These are phyloP conservation scores for Bactericera cockerelli DNA, from an alignment of 1,140 invertebrate species.

Conservation along the genomic window DNA sequence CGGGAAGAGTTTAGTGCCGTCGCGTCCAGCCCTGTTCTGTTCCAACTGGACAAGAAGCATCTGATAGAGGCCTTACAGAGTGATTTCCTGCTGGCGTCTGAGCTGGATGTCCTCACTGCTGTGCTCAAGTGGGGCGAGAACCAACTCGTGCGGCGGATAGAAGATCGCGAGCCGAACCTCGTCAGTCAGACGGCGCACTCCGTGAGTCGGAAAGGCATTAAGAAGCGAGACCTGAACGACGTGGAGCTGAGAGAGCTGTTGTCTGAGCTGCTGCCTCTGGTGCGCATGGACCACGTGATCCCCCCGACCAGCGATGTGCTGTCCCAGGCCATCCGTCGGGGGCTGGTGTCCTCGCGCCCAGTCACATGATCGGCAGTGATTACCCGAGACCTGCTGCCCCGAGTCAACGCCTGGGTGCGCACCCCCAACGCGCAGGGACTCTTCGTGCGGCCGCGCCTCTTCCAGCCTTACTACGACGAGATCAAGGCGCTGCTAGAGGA, in stretches of 20 bases:
- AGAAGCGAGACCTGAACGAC: slow-evolving; percentile 70
- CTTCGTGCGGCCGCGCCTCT: slow-evolving; percentile 71
- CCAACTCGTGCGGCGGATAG: slow-evolving; percentile 61
- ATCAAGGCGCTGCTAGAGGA: slow-evolving; percentile 74
- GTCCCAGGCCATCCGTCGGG: slow-evolving; percentile 60
- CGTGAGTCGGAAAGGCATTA: slow-evolving; percentile 68
- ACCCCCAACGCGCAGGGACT: slow-evolving; percentile 55
- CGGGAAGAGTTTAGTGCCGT: slow-evolving; percentile 70
- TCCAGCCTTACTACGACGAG: slow-evolving; percentile 88
- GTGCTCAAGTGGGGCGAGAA: slow-evolving; percentile 85
- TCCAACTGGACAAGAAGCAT: slow-evolving; percentile 64
- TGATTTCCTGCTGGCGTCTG: slow-evolving; percentile 81
- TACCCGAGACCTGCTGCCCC: slow-evolving; percentile 35
- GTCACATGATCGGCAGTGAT: slow-evolving; percentile 67
- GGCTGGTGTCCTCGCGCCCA: slow-evolving; percentile 67
- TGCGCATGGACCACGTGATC: slow-evolving; percentile 77
- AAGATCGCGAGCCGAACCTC: slow-evolving; percentile 80
- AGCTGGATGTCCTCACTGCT: slow-evolving; percentile 71
- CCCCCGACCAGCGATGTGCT: slow-evolving; percentile 71
- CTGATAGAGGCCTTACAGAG: slow-evolving; percentile 65
- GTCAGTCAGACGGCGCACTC: slow-evolving; percentile 83
- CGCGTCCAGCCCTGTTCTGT: slow-evolving; percentile 49
- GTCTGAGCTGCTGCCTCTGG: slow-evolving; percentile 57
- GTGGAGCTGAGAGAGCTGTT: slow-evolving; percentile 73
- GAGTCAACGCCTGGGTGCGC: slow-evolving; percentile 74